Evolutionary conservation across 1,140 invertebrate genomes (phyloP), one percentile per base, ranked within the genome.

Genomic region (Ridgeia piscesae): DNA sequence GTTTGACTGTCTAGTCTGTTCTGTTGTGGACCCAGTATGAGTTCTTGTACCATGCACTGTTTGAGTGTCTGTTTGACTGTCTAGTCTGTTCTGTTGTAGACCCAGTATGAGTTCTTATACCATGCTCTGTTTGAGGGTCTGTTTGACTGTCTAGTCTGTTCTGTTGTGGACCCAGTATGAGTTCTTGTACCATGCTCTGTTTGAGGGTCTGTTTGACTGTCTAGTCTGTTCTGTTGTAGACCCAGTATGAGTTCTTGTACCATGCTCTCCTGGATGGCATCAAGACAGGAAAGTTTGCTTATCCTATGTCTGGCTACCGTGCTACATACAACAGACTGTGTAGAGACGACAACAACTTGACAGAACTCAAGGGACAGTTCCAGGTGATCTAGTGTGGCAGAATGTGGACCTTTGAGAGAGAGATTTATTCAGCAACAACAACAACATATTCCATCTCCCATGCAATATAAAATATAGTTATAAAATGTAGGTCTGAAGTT

Each of bases 171-270:
- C 4, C 27, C 58, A 77, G 14, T 31, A 77, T 21, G 27, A 21
- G 8, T 77, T 77, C 58, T 31, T 14, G 58, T 77, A 77, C 14
- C 42, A 42, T 42, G 4, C 58, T 21, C 58, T 77, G 58, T 77
- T 35, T 11, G 34, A 90, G 9, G 35, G 89, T 90, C 17, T 6
- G 89, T 90, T 90, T 90, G 6, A 90, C n/a, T 90, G 4, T 21
- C n/a, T 2, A 4, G 9, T 2, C 35, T 88, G 42, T 33, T 27
- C 8, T 77, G 58, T 77, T 90, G 34, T 96, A 99, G 97, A 99
- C 99, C 97, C 99, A 99, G 96, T 99, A 99, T 96, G 98, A 99
- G 93, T 99, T 99, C 96, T 98, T 99, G 93, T 99, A 99, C 96
- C 98, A 98, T 91, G 90, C 91, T 33, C 92, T 93, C 6, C 34